Evolutionary conservation across 2,888 invertebrate genomes (phyloP).

Genomic region (Himalopsyche anomala): DNA sequence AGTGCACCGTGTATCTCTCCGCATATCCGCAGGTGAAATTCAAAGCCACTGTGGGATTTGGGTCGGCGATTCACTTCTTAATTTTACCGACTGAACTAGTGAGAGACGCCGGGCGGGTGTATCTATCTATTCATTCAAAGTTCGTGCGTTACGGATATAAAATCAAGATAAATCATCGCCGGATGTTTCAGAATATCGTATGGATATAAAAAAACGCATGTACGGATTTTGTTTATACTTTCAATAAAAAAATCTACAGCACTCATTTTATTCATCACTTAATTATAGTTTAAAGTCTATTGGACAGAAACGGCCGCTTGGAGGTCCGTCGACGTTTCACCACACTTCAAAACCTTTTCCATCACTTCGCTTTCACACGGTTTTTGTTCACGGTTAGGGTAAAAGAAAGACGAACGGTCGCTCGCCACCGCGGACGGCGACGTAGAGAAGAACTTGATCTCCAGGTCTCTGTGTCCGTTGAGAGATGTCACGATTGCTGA

Average conservation of each 20-base stretch:
- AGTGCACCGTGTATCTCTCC: neutral
- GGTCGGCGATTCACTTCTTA: conserved; percentile 40
- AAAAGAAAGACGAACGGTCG: conserved; percentile 74
- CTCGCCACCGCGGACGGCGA: conserved; percentile 74
- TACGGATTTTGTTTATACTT: conserved; percentile 38
- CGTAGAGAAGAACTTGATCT: conserved; percentile 86
- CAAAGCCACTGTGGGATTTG: neutral
- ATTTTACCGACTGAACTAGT: conserved; percentile 36
- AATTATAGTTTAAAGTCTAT: conserved; percentile 43
- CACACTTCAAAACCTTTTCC: conserved; percentile 48
- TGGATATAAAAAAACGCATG: conserved; percentile 1
- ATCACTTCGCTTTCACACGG: conserved; percentile 47
- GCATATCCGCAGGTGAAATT: conserved; percentile 17
- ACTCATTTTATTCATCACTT: conserved; percentile 27
- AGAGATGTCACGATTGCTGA: conserved; percentile 87
- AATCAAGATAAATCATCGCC: conserved; percentile 1
- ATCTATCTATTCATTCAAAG: conserved; percentile 34
- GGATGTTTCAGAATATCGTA: conserved; percentile 6
- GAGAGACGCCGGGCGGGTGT: neutral
- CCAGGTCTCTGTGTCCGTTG: conserved; percentile 86
- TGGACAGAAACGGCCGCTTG: conserved; percentile 57
- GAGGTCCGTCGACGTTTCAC: conserved; percentile 39
- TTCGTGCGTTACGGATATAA: neutral
- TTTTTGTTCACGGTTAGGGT: conserved; percentile 68
- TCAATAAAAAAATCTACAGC: conserved; percentile 37